Evolutionary conservation across 2,888 invertebrate species (phyloP).

Genomic region (Rotaria magnacalcarata): DNA sequence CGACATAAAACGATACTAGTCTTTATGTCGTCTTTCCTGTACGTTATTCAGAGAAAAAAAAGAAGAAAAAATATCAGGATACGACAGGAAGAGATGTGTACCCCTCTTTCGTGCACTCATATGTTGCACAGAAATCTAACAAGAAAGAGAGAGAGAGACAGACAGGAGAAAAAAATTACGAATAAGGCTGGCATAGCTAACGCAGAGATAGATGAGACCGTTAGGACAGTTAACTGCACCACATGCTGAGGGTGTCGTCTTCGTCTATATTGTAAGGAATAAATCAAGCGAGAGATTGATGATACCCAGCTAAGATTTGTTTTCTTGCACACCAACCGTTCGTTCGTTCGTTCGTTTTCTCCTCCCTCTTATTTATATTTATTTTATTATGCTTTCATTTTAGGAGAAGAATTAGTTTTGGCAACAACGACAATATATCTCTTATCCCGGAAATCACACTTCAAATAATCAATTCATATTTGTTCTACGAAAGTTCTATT

Average conservation of each 20-base stretch:
- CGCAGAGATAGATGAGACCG: conserved; percentile 2
- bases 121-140: neutral
- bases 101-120: neutral
- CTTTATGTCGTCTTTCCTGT: neutral
- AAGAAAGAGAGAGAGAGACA: neutral
- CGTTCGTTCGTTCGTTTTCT: neutral
- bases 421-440: neutral
- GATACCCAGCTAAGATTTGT: conserved; percentile 12
- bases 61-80: neutral
- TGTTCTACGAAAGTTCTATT: too few species aligned
- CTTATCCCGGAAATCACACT: neutral
- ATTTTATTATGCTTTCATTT: conserved; percentile 3
- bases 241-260: conserved; percentile 12
- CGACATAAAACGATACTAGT: neutral
- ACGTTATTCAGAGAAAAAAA: neutral
- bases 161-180: neutral
- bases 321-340: neutral
- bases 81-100: neutral
- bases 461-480: too few species aligned
- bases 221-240: conserved; percentile 26
- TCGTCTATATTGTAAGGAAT: neutral
- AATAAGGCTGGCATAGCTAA: neutral
- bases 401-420: neutral
- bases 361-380: conserved; percentile 18
- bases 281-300: conserved; percentile 22